These are phyloP conservation scores for Hippasteria phrygiana DNA, from an alignment of 53 echinoderm and acorn worm genomes.

Conservation along the genomic window DNA sequence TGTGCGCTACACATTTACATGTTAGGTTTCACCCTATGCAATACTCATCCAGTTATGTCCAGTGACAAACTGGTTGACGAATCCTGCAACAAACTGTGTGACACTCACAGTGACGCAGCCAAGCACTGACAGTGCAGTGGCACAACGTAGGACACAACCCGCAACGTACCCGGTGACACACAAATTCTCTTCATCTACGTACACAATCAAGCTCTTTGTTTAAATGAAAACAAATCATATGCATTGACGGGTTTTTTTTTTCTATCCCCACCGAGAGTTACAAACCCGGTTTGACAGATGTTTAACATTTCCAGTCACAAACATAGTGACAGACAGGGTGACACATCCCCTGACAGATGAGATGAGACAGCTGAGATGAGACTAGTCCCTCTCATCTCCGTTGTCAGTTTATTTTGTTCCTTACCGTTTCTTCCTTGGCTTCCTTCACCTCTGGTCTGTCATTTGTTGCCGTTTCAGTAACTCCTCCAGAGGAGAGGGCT, in stretches of 20 bases:
- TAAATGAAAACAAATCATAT: slow-evolving; percentile 41
- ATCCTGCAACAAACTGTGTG: slow-evolving; percentile 6
- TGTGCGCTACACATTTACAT: background rate
- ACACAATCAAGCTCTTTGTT: slow-evolving; percentile 52
- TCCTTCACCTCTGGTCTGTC: slow-evolving; percentile 94
- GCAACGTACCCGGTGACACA: background rate
- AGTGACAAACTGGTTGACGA: background rate
- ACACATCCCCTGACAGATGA: slow-evolving; percentile 50
- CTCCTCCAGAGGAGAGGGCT: slow-evolving; percentile 89
- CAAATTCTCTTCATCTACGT: background rate
- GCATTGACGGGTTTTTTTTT: slow-evolving; percentile 34
- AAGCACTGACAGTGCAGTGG: background rate
- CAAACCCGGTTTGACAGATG: slow-evolving; percentile 9
- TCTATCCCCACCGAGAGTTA: background rate
- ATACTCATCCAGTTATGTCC: background rate
- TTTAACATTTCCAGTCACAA: slow-evolving; percentile 42
- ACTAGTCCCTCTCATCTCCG: slow-evolving; percentile 19
- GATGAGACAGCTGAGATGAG: slow-evolving; percentile 31
- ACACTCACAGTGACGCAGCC: background rate
- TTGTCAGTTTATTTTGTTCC: slow-evolving; percentile 16
- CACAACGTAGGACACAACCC: background rate
- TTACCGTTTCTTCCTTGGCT: slow-evolving; percentile 32
- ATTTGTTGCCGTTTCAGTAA: slow-evolving; percentile 82
- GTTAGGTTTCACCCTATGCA: background rate
- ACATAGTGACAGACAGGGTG: slow-evolving; percentile 48